Base-by-base conservation (phyloP, 2,113 vertebrate species). In the Cephalopterus ornatus region DNA sequence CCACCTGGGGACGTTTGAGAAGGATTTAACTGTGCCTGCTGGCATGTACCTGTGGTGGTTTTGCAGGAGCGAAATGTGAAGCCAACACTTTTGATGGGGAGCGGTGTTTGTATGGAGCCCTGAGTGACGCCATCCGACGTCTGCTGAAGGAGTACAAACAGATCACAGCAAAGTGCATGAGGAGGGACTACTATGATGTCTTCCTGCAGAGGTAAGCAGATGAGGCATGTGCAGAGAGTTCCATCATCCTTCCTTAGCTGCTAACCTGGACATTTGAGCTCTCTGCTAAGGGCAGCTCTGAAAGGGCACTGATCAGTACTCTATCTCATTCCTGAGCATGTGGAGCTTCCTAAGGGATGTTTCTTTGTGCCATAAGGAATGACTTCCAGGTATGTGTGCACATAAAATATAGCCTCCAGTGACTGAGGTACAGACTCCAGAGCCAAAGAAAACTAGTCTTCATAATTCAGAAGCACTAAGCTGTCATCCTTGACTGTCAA, bases 1-100 rank as follows among this genome's bases (percentile, higher is more conserved):
- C 47, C 3, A 0, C 46, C 1, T 27, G 20, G 20, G 66, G 58
- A 37, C n/a, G 2, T 24, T 8, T 35, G 50, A 44, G 75, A 39
- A 39, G 9, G 75, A 30, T 72, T 14, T 53, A 59, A 8, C 37
- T 46, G 13, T 79, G 56, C 62, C 73, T 68, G 35, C 37, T 85
- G 50, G 20, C 19, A 2, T 30, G 9, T 71, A 27, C 44, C 62
- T 94, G 65, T 78, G 70, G 11, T 41, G 18, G 12, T 47, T 59
- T 62, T 74, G 33, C 95, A 99, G 99, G 99, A 74, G 99, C 99
- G 3, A 99, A 98, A 96, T 99, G 99, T 72, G 99, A 99, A 94
- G 99, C 98, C 85, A 99, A 99, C 98, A 99, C 99, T 5, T 99
- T 99, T 72, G 99, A 99, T 44, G 99, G 99, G 1, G 99, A 99